A percentile compares a stretch with the other conserved stretches of the same genome.
phyloP scores from a whole-genome alignment of 2,113 vertebrate genomes.

The Loxodonta africana region DNA sequence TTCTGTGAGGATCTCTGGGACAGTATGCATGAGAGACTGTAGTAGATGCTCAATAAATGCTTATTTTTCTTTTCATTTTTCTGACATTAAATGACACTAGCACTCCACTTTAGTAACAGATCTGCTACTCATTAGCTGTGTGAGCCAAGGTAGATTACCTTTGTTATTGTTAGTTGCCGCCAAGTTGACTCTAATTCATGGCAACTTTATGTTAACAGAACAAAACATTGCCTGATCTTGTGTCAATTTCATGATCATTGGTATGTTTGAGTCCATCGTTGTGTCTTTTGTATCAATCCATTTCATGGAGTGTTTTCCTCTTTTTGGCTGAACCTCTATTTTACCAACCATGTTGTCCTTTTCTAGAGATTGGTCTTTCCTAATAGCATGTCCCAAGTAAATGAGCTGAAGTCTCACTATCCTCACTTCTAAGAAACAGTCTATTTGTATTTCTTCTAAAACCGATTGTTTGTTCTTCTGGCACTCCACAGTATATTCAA shows the following conservation, averaged over 20 bases:
- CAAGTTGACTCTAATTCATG: not conserved
- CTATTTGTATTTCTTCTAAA: too few species aligned
- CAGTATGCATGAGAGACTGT: not conserved
- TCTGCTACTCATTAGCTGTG: not conserved
- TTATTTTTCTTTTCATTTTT: not conserved
- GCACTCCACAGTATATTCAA: too few species aligned
- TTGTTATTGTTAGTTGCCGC: not conserved
- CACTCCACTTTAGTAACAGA: not conserved
- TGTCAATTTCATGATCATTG: not conserved
- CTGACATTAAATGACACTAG: not conserved
- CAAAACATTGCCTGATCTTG: not conserved
- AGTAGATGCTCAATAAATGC: not conserved
- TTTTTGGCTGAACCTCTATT: too few species aligned
- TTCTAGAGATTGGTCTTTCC: too few species aligned
- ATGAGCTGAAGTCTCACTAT: too few species aligned
- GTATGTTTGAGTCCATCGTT: not conserved
- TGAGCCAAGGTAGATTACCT: not conserved
- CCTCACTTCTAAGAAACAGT: too few species aligned
- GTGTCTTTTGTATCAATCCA: too few species aligned
- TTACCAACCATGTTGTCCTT: too few species aligned
- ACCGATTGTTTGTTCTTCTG: too few species aligned
- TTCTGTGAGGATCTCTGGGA: slow-evolving; percentile 21
- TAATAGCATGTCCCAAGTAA: too few species aligned
- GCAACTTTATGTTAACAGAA: not conserved
- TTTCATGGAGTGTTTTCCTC: too few species aligned